Percentiles rank a stretch among this genome's conserved stretches.
These are phyloP conservation scores for Melanostoma scalare DNA, from an alignment of 2,888 invertebrate genomes.

Conservation along the genomic window DNA sequence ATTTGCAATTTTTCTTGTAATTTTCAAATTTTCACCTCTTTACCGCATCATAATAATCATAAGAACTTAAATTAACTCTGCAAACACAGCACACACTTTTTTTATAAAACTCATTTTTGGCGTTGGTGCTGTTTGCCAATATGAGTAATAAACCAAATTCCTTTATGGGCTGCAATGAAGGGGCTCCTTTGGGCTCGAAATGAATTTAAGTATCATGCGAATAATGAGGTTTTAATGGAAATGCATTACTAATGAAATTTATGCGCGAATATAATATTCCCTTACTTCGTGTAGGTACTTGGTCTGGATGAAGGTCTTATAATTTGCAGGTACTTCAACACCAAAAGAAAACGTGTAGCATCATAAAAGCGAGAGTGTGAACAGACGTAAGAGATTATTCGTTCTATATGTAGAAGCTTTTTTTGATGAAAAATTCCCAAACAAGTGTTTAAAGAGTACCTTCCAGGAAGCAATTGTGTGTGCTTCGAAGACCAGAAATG, in stretches of 20 bases:
- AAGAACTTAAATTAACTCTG: no score
- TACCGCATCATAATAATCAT: no score
- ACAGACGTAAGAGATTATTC: conserved; percentile 39
- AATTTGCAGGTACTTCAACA: conserved; percentile 55
- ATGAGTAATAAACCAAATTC: conserved; percentile 14
- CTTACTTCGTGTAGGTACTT: conserved; percentile 1
- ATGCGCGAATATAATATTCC: conserved; percentile 61
- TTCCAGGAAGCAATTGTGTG: conserved; percentile 6
- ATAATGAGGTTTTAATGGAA: conserved; percentile 69
- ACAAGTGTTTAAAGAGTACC: conserved; percentile 5
- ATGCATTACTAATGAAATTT: conserved; percentile 65
- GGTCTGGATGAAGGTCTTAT: conserved; percentile 28
- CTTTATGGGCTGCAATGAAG: neutral
- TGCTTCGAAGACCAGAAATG: conserved; percentile 9
- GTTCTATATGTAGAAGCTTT: conserved; percentile 3
- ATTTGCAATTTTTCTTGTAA: no score
- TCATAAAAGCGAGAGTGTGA: conserved; percentile 58
- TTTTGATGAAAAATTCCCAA: neutral
- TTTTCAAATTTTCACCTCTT: no score
- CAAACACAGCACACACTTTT: no score
- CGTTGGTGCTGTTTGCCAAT: no score
- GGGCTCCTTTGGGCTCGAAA: conserved; percentile 23
- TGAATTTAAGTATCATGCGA: conserved; percentile 57
- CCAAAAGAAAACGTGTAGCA: conserved; percentile 22
- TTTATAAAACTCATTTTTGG: no score